Percentiles rank a stretch among this genome's conserved stretches.
These are phyloP conservation scores for Orycteropus afer DNA, from an alignment of 2,113 vertebrate species.

Conservation along the genomic window DNA sequence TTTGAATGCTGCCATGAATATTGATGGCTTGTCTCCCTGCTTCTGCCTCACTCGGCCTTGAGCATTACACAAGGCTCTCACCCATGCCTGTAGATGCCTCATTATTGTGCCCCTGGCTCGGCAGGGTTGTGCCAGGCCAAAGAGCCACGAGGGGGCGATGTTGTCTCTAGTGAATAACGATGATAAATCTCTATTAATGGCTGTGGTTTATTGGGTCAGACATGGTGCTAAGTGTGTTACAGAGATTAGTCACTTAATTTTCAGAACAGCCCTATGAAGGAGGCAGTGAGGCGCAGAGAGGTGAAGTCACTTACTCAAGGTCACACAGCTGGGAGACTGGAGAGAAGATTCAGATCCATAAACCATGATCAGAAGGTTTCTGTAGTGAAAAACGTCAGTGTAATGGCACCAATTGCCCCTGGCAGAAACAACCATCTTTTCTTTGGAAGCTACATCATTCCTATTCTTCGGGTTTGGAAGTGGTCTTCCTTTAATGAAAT, in stretches of 20 bases:
- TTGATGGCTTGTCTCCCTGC: not conserved
- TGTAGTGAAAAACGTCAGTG: not conserved
- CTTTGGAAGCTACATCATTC: not conserved
- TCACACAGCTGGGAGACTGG: not conserved
- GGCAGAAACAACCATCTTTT: not conserved
- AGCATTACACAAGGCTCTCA: rapidly evolving
- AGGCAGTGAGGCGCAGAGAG: not conserved
- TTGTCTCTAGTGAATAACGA: not conserved
- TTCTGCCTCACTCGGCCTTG: not conserved
- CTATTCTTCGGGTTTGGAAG: not conserved
- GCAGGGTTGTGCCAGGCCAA: rapidly evolving
- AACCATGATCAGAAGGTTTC: not conserved
- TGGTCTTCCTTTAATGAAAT: not conserved
- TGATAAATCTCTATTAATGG: rapidly evolving
- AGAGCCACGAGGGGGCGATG: not conserved
- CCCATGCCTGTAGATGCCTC: not conserved
- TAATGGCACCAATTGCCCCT: too few species aligned
- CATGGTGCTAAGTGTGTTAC: not conserved
- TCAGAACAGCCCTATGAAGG: too few species aligned
- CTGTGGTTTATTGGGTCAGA: not conserved
- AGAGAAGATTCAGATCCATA: not conserved
- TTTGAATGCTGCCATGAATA: not conserved
- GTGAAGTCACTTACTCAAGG: too few species aligned
- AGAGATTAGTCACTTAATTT: not conserved
- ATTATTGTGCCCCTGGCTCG: rapidly evolving